Base-by-base conservation (phyloP, 2,888 invertebrate species). In the Andrena hattorfiana region DNA sequence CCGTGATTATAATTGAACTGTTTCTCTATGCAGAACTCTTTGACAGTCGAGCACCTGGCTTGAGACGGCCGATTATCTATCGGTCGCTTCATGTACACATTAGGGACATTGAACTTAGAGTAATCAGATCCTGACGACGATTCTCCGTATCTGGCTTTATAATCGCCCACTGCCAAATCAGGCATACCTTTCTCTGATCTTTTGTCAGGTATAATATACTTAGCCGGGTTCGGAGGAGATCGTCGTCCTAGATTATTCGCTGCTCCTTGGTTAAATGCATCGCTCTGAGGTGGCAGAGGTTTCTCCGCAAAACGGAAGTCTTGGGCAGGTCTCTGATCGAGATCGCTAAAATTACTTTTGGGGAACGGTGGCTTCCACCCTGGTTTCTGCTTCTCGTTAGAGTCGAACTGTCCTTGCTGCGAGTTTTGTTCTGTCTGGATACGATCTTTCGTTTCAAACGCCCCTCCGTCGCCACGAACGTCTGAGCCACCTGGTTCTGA, bases 1-100 rank as follows among this genome's bases (percentile, higher is more conserved):
- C 92, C 91, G 51, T 94, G 94, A 85, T 94, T 94, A 77, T 94
- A 94, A 89, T 94, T 94, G 49, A 93, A 94, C 73, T 94, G 93
- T 74, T 90, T 93, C 16, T 91, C 90, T 16, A 90, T 90, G 48
- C 91, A 90, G 69, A 94, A 94, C n/a, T 94, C 93, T 54, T 90
- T 87, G 28, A 74, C 81, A 0, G 48, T 0, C 28, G 74, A 23
- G 63, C 69, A 64, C 48, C 69, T 85, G 5, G 30, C 23, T 54
- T 78, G 77, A 49, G 80, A 13, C 4, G 67, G 85, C 2, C 80
- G 74, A 60, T 56, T 81, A 54, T 85, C 84, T 0, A 49, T 10
- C 2, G 77, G 35, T 69, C 71, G 84, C 60, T 84, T 86, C 28
- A 74, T 64, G 2, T 77, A 76, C 51, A 78, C 54, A 26, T 54